Evolutionary conservation across 2,888 invertebrate species (phyloP).

Genomic region (Drosophila lacicola): DNA sequence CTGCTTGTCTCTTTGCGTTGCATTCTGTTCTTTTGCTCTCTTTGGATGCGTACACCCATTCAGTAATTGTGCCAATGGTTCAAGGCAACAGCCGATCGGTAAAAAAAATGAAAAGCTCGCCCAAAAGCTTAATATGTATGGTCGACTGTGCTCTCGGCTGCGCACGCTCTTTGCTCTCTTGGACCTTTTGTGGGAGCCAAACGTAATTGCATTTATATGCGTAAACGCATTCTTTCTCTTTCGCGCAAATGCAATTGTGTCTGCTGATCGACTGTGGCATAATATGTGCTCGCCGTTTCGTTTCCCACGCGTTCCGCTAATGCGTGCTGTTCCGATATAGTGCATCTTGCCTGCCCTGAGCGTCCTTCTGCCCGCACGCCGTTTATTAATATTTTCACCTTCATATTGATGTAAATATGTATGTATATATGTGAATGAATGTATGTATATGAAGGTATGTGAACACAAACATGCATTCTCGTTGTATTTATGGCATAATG

Average conservation of each 20-base stretch:
- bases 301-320: slow-evolving; percentile 27
- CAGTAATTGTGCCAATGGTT: slow-evolving; percentile 72
- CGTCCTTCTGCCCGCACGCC: neutral
- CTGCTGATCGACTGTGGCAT: neutral
- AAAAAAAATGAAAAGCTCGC: slow-evolving; percentile 19
- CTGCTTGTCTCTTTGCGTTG: neutral
- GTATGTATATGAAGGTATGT: neutral
- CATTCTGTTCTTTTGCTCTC: slow-evolving; percentile 21
- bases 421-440: neutral
- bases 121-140: slow-evolving; percentile 7
- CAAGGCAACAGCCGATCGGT: slow-evolving; percentile 55
- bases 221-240: neutral
- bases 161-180: neutral
- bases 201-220: neutral
- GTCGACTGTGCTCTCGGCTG: slow-evolving; percentile 20
- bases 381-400: slow-evolving; percentile 41
- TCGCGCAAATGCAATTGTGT: neutral
- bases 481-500: slow-evolving; percentile 54
- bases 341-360: slow-evolving; percentile 1
- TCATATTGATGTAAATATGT: neutral
- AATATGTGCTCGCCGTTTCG: slow-evolving; percentile 5
- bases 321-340: neutral
- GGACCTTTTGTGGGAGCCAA: neutral
- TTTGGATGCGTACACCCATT: slow-evolving; percentile 42
- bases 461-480: slow-evolving; percentile 19